These are phyloP conservation scores for Trissoscelio sp. DNA, from an alignment of 2,888 invertebrate genomes.

Conservation along the genomic window DNA sequence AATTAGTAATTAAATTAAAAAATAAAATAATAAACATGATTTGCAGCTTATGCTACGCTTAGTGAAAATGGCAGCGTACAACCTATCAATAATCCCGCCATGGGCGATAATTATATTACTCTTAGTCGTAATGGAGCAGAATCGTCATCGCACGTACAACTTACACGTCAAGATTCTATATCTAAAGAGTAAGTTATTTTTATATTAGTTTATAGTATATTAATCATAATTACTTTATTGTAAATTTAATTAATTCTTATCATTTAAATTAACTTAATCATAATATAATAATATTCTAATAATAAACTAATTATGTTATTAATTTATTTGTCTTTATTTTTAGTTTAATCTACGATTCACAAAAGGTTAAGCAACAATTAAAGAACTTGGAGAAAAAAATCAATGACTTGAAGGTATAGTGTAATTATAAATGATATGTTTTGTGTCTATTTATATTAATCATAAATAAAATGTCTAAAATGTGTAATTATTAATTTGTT, in stretches of 20 bases:
- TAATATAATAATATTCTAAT: too few relatives aligned
- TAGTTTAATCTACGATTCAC: constrained; percentile 85
- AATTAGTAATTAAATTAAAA: too few relatives aligned
- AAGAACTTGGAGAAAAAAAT: constrained; percentile 86
- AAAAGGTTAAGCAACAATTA: constrained; percentile 86
- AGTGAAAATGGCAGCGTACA: constrained; percentile 78
- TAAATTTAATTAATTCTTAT: too few relatives aligned
- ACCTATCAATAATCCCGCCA: constrained; percentile 77
- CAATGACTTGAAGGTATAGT: constrained; percentile 85
- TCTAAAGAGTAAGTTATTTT: constrained; percentile 81
- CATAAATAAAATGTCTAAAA: background rate
- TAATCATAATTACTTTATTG: background rate
- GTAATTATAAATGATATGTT: too few relatives aligned
- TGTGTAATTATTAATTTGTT: too few relatives aligned
- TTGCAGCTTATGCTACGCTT: constrained; percentile 78
- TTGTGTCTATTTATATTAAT: background rate
- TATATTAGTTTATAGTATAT: background rate
- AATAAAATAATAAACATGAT: background rate
- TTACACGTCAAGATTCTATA: constrained; percentile 80
- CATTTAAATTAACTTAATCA: too few relatives aligned
- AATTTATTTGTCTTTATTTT: constrained; percentile 66
- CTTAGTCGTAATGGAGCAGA: constrained; percentile 82
- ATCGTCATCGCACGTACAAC: constrained; percentile 78
- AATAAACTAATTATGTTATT: too few relatives aligned
- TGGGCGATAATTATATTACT: constrained; percentile 84